Percentiles rank a stretch among this genome's conserved stretches.
Evolutionary conservation across 2,888 invertebrate species (phyloP).

Genomic region (Pachycephus smyrnensis): DNA sequence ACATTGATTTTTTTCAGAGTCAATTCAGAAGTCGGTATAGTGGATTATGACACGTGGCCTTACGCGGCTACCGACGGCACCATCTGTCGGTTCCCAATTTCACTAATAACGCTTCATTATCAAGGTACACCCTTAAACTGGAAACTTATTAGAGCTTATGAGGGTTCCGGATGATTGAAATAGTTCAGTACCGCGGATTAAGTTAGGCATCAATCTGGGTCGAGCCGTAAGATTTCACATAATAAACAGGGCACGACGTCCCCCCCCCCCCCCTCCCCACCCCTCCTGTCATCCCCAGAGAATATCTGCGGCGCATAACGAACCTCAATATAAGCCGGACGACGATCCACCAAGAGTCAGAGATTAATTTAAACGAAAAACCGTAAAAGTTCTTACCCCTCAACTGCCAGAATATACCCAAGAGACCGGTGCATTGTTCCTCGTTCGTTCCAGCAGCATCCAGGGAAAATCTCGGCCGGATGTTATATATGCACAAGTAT

Average conservation of each 20-base stretch:
- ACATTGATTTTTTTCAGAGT: background rate
- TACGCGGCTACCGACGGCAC: background rate
- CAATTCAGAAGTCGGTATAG: background rate
- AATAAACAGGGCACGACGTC: background rate
- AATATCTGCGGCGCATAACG: background rate
- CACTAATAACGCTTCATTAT: constrained; percentile 29
- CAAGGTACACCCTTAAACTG: constrained; percentile 20
- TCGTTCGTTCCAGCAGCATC: background rate
- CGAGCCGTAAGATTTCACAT: constrained; percentile 11
- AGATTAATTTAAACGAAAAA: background rate
- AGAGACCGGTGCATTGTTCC: background rate
- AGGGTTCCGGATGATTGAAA: constrained; percentile 28
- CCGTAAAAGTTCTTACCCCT: background rate
- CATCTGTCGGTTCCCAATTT: constrained; percentile 14
- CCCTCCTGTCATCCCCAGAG: background rate
- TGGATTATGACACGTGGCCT: background rate
- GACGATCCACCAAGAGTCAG: background rate
- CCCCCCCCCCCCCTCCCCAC: background rate
- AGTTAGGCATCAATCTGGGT: constrained; percentile 25
- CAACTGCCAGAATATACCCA: background rate
- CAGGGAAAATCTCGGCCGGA: background rate
- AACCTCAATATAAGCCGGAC: background rate
- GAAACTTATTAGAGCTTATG: constrained; percentile 29
- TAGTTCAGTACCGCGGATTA: constrained; percentile 20
- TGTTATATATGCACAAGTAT: too few relatives aligned